Conservation (phyloP, 2,888 invertebrate genomes). For the Byasa hedistus region DNA sequence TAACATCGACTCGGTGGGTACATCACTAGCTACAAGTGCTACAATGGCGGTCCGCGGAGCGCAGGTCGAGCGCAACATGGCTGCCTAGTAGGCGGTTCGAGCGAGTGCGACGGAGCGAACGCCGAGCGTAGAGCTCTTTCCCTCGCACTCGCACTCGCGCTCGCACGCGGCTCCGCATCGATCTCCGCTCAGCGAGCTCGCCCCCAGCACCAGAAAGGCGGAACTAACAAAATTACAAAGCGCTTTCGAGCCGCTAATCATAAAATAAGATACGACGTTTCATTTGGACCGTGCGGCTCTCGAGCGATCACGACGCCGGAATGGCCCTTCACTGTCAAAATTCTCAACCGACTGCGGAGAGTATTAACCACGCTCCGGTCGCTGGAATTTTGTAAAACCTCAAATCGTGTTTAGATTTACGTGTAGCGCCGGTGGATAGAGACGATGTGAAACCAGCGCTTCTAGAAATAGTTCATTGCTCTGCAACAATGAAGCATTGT, state of each 20-base stretch:
- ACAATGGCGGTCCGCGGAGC: slow-evolving; percentile 80
- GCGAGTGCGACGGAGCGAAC: slow-evolving; percentile 63
- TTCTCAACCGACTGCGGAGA: slow-evolving; percentile 73
- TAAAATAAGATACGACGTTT: slow-evolving; percentile 81
- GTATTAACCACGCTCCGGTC: slow-evolving; percentile 65
- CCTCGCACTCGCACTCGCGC: no score
- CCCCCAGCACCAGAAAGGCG: slow-evolving; percentile 81
- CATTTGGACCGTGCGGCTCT: slow-evolving; percentile 79
- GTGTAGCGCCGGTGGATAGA: slow-evolving; percentile 39
- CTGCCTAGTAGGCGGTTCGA: slow-evolving; percentile 79
- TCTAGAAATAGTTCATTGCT: slow-evolving; percentile 33
- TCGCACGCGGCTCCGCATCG: slow-evolving; percentile 74
- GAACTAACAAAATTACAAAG: slow-evolving; percentile 81
- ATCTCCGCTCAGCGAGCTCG: slow-evolving; percentile 76
- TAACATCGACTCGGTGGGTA: slow-evolving; percentile 62
- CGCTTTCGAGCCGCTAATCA: slow-evolving; percentile 81
- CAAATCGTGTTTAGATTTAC: slow-evolving; percentile 59
- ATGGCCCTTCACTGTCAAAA: slow-evolving; percentile 79
- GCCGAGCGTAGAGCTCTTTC: slow-evolving; percentile 53
- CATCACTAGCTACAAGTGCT: slow-evolving; percentile 77
- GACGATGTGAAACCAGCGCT: slow-evolving; percentile 34
- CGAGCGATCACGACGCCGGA: slow-evolving; percentile 77
- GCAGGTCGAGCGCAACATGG: slow-evolving; percentile 80
- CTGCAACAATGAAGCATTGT: slow-evolving; percentile 33
- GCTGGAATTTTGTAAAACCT: slow-evolving; percentile 59